phyloP scores from a whole-genome alignment of 2,888 invertebrate genomes.

The Nemotelus pantherinus region DNA sequence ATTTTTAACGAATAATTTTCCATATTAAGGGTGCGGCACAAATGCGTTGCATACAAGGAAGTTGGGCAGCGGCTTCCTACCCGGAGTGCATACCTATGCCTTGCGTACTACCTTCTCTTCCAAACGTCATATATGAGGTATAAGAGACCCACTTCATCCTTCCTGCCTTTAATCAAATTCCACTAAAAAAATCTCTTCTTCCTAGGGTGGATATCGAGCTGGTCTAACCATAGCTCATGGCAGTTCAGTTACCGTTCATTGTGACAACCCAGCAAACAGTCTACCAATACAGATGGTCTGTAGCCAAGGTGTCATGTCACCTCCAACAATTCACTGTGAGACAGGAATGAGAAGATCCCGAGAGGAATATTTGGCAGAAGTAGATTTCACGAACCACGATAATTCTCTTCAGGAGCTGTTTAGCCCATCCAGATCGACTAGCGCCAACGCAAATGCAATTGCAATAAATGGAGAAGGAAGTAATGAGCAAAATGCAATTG shows the following conservation, averaged over 20 bases:
- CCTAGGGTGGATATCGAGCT: constrained; percentile 80
- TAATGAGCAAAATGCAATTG: constrained; percentile 48
- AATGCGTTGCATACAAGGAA: constrained; percentile 81
- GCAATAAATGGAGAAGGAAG: constrained; percentile 34
- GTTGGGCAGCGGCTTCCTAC: constrained; percentile 80
- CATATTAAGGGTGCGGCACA: constrained; percentile 73
- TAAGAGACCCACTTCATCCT: constrained; percentile 12
- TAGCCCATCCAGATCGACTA: constrained; percentile 37
- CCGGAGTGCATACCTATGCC: constrained; percentile 79
- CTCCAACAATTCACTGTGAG: constrained; percentile 61
- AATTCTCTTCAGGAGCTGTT: constrained; percentile 50
- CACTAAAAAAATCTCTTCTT: constrained; percentile 60
- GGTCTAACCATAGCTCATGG: constrained; percentile 85
- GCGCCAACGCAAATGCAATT: constrained; percentile 38
- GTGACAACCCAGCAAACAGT: constrained; percentile 67
- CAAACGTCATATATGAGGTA: constrained; percentile 62
- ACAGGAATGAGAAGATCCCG: constrained; percentile 61
- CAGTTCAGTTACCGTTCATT: constrained; percentile 78
- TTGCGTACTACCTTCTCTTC: constrained; percentile 61
- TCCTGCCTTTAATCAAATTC: no score
- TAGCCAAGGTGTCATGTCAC: constrained; percentile 60
- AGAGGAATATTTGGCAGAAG: constrained; percentile 57
- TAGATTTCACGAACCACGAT: constrained; percentile 52
- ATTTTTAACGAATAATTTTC: no score
- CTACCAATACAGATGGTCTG: constrained; percentile 66